phyloP scores from a whole-genome alignment of 2,888 invertebrate species.

The Fragum sueziense region DNA sequence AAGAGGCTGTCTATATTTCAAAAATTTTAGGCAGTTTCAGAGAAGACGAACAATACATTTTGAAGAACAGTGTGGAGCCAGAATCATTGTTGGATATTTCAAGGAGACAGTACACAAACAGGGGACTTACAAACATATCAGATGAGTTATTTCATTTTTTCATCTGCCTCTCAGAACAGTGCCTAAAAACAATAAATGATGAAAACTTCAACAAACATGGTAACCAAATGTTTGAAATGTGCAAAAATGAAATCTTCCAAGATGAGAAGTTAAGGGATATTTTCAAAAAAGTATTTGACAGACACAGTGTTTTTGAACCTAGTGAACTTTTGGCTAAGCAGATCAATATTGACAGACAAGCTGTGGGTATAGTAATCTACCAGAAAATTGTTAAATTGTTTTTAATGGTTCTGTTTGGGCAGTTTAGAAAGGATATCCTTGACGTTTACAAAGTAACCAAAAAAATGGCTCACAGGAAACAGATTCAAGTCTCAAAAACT shows the following conservation, averaged over 20 bases:
- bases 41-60: conserved; percentile 42
- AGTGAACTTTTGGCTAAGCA: not conserved
- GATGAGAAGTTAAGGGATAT: conserved; percentile 15
- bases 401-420: conserved; percentile 37
- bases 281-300: conserved; percentile 11
- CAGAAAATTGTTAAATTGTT: conserved; percentile 26
- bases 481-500: conserved; percentile 30
- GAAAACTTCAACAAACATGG: conserved; percentile 43
- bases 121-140: conserved; percentile 50
- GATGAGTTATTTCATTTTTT: conserved; percentile 41
- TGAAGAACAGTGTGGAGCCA: conserved; percentile 30
- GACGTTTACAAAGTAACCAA: conserved; percentile 24
- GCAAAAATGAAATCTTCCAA: conserved; percentile 20
- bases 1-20: conserved; percentile 33
- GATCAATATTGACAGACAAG: not conserved
- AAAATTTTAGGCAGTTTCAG: conserved; percentile 30
- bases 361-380: conserved; percentile 16
- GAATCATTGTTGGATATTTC: conserved; percentile 43
- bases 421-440: conserved; percentile 41
- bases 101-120: conserved; percentile 42
- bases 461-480: conserved; percentile 46
- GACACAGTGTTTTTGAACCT: not conserved
- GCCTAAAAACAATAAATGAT: conserved; percentile 30
- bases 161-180: conserved; percentile 30
- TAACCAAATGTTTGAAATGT: conserved; percentile 34